phyloP scores from a whole-genome alignment of 2,113 vertebrate species.

The Phalacrocorax carbo region DNA sequence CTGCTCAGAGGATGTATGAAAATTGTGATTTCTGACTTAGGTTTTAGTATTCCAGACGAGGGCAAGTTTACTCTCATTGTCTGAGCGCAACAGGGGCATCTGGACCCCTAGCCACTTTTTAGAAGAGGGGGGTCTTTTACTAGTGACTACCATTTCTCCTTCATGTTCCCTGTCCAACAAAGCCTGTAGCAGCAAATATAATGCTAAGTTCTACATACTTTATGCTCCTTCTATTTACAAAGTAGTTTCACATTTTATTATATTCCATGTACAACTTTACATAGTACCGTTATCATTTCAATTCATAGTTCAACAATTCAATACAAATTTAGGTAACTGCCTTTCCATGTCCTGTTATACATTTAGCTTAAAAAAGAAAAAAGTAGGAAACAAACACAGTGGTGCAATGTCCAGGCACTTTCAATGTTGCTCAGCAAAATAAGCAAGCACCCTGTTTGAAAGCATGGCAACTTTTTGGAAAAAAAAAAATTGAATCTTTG shows the following conservation, averaged over 20 bases:
- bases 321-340: not conserved
- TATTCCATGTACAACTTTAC: constrained; percentile 75
- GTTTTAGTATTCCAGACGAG: not conserved
- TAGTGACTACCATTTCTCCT: not conserved
- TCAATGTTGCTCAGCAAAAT: constrained; percentile 69
- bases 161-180: not conserved
- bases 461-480: constrained; percentile 35
- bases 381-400: constrained; percentile 73
- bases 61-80: not conserved
- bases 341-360: not conserved
- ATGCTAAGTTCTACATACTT: not conserved
- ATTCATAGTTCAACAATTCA: constrained; percentile 50
- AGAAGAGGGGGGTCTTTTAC: not conserved
- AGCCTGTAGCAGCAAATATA: constrained; percentile 41
- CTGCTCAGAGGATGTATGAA: not conserved
- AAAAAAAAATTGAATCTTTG: not conserved
- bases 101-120: not conserved
- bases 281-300: constrained; percentile 1
- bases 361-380: constrained; percentile 65
- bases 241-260: constrained; percentile 76
- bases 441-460: constrained; percentile 73
- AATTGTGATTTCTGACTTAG: not conserved
- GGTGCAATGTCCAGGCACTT: constrained; percentile 79
- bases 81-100: not conserved
- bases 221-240: constrained; percentile 62